Evolutionary conservation across 23 tunicate species (phyloP), one percentile per base, ranked within the genome.

Genomic region (Halocynthia aurantium): DNA sequence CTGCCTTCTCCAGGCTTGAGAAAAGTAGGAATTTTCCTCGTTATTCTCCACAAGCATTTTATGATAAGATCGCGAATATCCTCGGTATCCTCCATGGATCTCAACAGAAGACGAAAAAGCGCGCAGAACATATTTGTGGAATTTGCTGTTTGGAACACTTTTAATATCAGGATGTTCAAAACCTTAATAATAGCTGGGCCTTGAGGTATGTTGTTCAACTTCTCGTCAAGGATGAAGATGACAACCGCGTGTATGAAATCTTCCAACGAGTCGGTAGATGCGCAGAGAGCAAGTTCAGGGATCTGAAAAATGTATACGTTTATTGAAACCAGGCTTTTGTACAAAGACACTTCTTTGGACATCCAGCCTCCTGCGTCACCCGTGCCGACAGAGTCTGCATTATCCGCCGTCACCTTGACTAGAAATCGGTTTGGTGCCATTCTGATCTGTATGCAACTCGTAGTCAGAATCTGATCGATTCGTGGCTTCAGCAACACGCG

Each of bases 391-490:
- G 22, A 49, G 70, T 22, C 66, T 61, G 62, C 21, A 73, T 62
- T 76, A 77, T 51, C 10, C 76, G 83, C 20, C 65, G 56, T 51
- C 71, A 72, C 22, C 80, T 84, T 62, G 10, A 53, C 64, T 11
- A 83, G 11, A 40, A 21, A 77, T 8, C 81, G 52, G 52, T 64
- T 77, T 61, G 67, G 13, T 6, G 76, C 77, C 92, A 86, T 86
- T 8, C 92, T 76, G 7, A 86, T 18, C 40, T 81, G 92, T 8
- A 84, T 86, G 76, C 84, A 67, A 20, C 77, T 80, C 19, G 92
- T 69, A 20, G 92, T 81, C 12, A 86, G 72, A 8, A 86, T 62
- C 21, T 80, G 81, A 60, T 86, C 85, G 54, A 86, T 75, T 58
- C 77, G 44, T 7, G 78, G 86, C 57, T 76, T 61, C 10, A 86